Percentiles rank a stretch among this genome's conserved stretches.
phyloP scores from a whole-genome alignment of 92 coral and sea anemone genomes.

The Siderastrea siderea region DNA sequence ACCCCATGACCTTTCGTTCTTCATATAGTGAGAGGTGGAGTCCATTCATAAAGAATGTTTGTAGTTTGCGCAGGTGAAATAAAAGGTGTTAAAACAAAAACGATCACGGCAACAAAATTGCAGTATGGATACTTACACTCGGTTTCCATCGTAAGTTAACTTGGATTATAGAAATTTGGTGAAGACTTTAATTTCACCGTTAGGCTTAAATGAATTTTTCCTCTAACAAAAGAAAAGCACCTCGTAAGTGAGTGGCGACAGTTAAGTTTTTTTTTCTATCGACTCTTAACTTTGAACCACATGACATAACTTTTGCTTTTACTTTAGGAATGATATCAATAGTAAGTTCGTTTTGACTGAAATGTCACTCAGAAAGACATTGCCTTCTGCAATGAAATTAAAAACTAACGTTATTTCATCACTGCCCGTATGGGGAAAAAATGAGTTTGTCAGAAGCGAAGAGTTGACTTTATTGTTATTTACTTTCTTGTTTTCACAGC shows the following conservation, averaged over 20 bases:
- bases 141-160: no score
- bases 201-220: no score
- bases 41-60: background rate
- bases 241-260: no score
- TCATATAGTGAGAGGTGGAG: background rate
- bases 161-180: background rate
- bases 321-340: no score
- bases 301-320: no score
- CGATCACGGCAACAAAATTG: background rate
- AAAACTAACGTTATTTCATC: background rate
- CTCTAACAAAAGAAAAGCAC: no score
- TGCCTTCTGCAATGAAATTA: background rate
- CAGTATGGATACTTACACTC: background rate
- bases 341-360: background rate
- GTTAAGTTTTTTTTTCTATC: no score
- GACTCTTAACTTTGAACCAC: no score
- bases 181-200: no score
- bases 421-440: background rate
- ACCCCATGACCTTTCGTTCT: background rate
- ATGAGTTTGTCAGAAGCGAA: background rate
- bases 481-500: background rate
- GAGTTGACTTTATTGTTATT: conserved; percentile 12
- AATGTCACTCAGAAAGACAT: background rate
- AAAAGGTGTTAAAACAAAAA: conserved; percentile 17
- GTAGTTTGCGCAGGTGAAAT: conserved; percentile 3